Conservation (phyloP, 2,113 vertebrate genomes). For the Ardeotis arabs region DNA sequence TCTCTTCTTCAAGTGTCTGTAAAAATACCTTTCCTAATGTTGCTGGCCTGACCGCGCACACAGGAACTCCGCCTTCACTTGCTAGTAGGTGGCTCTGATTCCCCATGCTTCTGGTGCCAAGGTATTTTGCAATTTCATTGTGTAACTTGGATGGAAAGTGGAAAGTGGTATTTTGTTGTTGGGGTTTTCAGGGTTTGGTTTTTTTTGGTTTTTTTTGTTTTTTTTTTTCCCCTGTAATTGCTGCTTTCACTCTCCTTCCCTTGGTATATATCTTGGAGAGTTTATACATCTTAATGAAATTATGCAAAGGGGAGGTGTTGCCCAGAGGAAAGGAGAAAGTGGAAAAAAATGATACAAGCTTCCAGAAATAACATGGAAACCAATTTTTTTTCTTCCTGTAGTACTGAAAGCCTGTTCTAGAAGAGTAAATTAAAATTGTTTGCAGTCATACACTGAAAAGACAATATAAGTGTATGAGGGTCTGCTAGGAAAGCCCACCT, state of each 20-base stretch:
- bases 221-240: not conserved
- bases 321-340: constrained; percentile 40
- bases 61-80: not conserved
- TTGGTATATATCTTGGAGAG: constrained; percentile 51
- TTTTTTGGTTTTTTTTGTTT: not conserved
- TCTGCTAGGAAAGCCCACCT: not conserved
- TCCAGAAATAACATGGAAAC: constrained; percentile 59
- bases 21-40: not conserved
- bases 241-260: not conserved
- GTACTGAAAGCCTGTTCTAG: not conserved
- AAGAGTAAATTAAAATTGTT: not conserved
- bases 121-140: not conserved
- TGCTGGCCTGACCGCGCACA: not conserved
- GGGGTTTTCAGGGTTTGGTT: not conserved
- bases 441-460: not conserved
- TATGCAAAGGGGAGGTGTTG: constrained; percentile 10
- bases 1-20: not conserved
- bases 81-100: not conserved
- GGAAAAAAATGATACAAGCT: not conserved
- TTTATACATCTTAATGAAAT: constrained; percentile 32
- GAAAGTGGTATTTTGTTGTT: not conserved
- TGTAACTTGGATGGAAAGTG: not conserved
- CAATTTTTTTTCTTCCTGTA: not conserved
- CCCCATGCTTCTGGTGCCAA: not conserved
- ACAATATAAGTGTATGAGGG: not conserved